Evolutionary conservation across 2,888 invertebrate species (phyloP).

Genomic region (Ramazzottius varieornatus): DNA sequence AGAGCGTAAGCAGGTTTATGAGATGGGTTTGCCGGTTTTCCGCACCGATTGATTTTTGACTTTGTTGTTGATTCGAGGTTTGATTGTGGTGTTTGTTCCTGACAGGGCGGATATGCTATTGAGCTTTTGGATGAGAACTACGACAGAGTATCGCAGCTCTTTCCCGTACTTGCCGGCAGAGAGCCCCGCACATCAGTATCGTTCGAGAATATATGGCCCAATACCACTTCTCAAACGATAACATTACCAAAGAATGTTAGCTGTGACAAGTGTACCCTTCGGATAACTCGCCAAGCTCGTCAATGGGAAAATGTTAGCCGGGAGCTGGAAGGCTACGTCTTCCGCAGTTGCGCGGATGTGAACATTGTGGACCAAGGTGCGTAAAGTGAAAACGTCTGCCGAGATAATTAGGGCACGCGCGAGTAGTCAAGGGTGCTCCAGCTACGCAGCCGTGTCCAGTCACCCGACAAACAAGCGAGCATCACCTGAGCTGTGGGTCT

Average conservation of each 20-base stretch:
- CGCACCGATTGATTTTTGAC: too few relatives aligned
- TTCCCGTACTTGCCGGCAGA: slow-evolving; percentile 48
- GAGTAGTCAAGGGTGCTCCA: neutral
- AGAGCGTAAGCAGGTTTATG: too few relatives aligned
- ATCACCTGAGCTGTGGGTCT: neutral
- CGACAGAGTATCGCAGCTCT: slow-evolving; percentile 53
- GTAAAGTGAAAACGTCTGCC: neutral
- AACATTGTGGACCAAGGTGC: slow-evolving; percentile 32
- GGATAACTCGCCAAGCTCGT: slow-evolving; percentile 59
- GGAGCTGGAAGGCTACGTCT: slow-evolving; percentile 34
- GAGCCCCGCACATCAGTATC: slow-evolving; percentile 37
- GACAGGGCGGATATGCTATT: slow-evolving; percentile 67
- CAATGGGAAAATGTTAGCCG: slow-evolving; percentile 47
- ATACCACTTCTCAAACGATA: slow-evolving; percentile 30
- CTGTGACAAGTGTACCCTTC: slow-evolving; percentile 64
- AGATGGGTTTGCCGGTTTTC: too few relatives aligned
- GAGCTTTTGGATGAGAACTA: slow-evolving; percentile 60
- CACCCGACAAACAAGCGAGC: too few relatives aligned
- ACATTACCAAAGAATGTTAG: slow-evolving; percentile 51
- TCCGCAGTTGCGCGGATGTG: slow-evolving; percentile 87
- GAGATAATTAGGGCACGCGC: neutral
- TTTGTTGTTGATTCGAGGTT: too few relatives aligned
- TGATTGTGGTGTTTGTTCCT: neutral
- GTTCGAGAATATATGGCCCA: neutral
- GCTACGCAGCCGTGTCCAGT: neutral